A percentile compares a stretch with the other conserved stretches of the same genome.
Conservation (phyloP, 2,797 vertebrate genomes). For the Lophotriccus pileatus region DNA sequence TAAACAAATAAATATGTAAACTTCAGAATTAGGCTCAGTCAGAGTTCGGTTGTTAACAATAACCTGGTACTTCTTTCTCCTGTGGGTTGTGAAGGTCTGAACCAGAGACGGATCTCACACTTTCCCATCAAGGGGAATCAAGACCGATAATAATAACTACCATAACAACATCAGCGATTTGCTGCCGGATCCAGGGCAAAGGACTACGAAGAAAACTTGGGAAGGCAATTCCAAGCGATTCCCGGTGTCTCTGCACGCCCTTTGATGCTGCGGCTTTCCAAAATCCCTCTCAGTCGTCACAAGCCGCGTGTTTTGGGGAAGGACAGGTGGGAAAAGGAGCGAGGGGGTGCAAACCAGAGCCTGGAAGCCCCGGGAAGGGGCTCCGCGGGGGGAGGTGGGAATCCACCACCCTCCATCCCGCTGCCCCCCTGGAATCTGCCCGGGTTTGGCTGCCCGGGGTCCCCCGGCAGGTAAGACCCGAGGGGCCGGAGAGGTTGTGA, state of each 20-base stretch:
- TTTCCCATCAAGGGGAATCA: not conserved
- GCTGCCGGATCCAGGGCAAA: not conserved
- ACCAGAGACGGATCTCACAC: not conserved
- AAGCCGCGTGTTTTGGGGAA: not conserved
- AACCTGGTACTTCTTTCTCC: not conserved
- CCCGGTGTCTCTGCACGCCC: accelerated
- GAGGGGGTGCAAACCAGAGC: too few relatives aligned
- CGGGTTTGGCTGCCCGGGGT: too few relatives aligned
- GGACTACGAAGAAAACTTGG: not conserved
- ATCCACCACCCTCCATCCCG: not conserved
- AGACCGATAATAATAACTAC: not conserved
- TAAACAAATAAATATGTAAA: not conserved
- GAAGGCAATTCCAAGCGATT: not conserved
- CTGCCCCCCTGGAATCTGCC: not conserved
- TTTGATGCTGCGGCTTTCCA: not conserved
- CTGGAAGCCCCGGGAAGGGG: not conserved
- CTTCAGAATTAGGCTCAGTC: not conserved
- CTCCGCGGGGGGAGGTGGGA: not conserved
- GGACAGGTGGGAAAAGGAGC: not conserved
- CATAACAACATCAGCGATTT: not conserved
- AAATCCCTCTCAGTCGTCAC: not conserved
- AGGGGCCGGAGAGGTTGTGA: not conserved
- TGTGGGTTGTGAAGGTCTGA: not conserved
- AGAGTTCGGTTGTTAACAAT: too few relatives aligned
- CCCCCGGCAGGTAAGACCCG: not conserved